A percentile compares a stretch with the other conserved stretches of the same genome.
Conservation (phyloP, 2,888 invertebrate species). For the Eupsilia transversa region DNA sequence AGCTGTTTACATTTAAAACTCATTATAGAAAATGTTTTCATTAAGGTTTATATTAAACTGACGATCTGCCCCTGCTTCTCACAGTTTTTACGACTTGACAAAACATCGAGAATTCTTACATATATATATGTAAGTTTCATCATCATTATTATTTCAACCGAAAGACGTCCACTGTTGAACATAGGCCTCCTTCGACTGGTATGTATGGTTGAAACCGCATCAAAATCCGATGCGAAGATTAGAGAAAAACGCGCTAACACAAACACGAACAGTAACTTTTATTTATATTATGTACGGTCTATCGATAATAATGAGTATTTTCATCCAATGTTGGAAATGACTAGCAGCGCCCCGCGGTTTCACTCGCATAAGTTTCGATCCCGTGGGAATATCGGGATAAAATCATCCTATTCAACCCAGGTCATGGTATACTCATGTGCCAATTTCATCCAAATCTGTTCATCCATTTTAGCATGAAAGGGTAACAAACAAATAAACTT, state of each 20-base stretch:
- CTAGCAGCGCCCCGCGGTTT: too few species aligned
- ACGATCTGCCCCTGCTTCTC: neutral
- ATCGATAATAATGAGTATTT: neutral
- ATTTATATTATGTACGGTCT: neutral
- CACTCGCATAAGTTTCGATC: too few species aligned
- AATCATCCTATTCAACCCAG: too few species aligned
- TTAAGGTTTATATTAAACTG: neutral
- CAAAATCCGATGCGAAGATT: neutral
- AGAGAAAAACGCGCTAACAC: neutral
- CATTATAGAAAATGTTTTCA: neutral
- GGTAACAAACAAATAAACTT: too few species aligned
- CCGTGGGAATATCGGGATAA: too few species aligned
- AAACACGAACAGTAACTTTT: neutral
- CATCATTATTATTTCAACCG: too few species aligned
- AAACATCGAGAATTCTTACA: neutral
- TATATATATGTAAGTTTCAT: neutral
- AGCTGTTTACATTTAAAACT: slow-evolving; percentile 1
- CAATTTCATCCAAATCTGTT: too few species aligned
- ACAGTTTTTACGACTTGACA: neutral
- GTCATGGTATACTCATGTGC: too few species aligned
- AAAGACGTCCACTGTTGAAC: too few species aligned
- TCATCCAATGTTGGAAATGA: neutral
- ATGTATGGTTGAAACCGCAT: too few species aligned
- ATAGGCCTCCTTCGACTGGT: too few species aligned
- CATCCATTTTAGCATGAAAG: too few species aligned